Conservation (phyloP, 2,797 vertebrate species). For the Typhlichthys eigenmanni region DNA sequence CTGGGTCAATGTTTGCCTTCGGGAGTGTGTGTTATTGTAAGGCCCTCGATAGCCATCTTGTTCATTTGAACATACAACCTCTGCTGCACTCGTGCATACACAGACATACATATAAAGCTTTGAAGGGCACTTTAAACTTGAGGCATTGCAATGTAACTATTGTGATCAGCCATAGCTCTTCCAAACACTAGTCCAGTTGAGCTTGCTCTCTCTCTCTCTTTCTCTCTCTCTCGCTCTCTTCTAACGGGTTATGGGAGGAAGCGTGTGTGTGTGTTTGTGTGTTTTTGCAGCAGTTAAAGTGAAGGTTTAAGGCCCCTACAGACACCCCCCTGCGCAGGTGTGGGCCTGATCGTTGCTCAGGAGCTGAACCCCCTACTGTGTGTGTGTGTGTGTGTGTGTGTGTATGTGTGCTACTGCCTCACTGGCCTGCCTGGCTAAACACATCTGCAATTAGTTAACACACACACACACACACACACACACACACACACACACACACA, state of each 20-base stretch:
- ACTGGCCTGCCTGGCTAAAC: slow-evolving; percentile 41
- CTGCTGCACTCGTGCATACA: slow-evolving; percentile 11
- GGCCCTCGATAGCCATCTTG: slow-evolving; percentile 56
- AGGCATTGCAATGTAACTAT: not conserved
- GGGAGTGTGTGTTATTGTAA: slow-evolving; percentile 61
- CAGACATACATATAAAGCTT: slow-evolving; percentile 5
- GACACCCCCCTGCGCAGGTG: slow-evolving; percentile 64
- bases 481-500: slow-evolving; percentile 16
- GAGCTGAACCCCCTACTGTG: slow-evolving; percentile 33
- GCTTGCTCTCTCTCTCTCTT: not conserved
- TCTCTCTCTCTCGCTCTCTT: not conserved
- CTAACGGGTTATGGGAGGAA: not conserved
- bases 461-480: slow-evolving; percentile 23
- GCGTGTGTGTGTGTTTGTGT: not conserved
- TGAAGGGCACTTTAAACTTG: not conserved
- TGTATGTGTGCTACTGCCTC: slow-evolving; percentile 30
- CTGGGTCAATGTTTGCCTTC: slow-evolving; percentile 59
- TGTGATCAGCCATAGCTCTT: not conserved
- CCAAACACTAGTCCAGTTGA: not conserved
- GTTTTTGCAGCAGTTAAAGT: slow-evolving; percentile 54
- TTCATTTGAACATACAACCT: slow-evolving; percentile 27
- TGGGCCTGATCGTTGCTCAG: slow-evolving; percentile 50
- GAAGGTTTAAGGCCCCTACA: slow-evolving; percentile 43
- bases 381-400: slow-evolving; percentile 23
- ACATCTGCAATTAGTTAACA: slow-evolving; percentile 72